These are phyloP conservation scores for Canis aureus DNA, from an alignment of 2,113 vertebrate species.

Conservation along the genomic window DNA sequence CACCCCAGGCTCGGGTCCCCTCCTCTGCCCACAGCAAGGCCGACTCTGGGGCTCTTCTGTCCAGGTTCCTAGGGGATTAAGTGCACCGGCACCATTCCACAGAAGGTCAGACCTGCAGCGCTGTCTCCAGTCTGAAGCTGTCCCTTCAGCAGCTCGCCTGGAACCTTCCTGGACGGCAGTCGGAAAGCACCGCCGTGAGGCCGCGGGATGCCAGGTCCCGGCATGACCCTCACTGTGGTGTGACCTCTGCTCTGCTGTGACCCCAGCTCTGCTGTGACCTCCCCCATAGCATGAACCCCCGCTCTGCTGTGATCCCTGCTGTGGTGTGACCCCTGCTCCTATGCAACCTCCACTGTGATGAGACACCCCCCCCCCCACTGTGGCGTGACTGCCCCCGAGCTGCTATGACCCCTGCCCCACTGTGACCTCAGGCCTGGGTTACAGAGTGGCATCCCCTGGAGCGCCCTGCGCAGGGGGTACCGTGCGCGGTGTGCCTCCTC, in stretches of 20 bases:
- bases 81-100: slow-evolving; percentile 56
- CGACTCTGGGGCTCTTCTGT: slow-evolving; percentile 68
- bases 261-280: background rate
- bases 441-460: no score
- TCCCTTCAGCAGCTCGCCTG: slow-evolving; percentile 48
- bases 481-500: no score
- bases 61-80: fast-evolving
- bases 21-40: slow-evolving; percentile 79
- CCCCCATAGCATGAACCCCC: no score
- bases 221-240: background rate
- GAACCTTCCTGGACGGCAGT: background rate
- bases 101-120: slow-evolving; percentile 77
- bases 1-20: background rate
- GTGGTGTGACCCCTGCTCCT: background rate
- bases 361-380: no score
- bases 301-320: fast-evolving
- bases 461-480: no score
- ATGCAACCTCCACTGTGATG: no score
- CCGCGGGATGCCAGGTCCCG: background rate
- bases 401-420: no score
- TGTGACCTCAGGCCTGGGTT: no score
- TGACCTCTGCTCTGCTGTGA: background rate
- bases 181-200: background rate
- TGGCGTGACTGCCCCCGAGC: no score
- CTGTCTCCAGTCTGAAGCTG: slow-evolving; percentile 66